phyloP scores from a whole-genome alignment of 2,113 vertebrate species.

The Fulmarus glacialis region DNA sequence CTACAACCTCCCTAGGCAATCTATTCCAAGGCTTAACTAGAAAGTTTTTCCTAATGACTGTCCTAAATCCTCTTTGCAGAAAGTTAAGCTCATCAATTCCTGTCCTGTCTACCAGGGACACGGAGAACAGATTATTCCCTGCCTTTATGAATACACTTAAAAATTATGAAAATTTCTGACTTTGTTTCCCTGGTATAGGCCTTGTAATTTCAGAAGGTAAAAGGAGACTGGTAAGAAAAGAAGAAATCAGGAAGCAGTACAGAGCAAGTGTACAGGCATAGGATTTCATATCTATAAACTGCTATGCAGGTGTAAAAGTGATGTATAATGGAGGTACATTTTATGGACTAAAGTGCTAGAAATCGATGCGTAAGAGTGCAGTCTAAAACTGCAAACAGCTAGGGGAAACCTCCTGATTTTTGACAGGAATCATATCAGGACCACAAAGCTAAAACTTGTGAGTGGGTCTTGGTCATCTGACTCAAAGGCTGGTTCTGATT shows the following conservation, averaged over 20 bases:
- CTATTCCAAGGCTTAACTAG: constrained; percentile 4
- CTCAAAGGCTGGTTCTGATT: not conserved
- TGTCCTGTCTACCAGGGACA: constrained; percentile 2
- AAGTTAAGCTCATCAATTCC: constrained; percentile 36
- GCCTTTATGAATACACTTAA: not conserved
- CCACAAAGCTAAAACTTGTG: not conserved
- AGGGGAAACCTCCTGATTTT: not conserved
- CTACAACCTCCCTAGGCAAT: not conserved
- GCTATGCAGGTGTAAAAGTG: not conserved
- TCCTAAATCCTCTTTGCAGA: constrained; percentile 32
- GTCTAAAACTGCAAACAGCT: not conserved
- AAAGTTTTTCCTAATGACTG: constrained; percentile 39
- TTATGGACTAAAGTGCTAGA: not conserved
- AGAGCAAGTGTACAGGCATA: not conserved
- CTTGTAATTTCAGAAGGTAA: constrained; percentile 15
- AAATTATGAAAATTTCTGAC: constrained; percentile 30
- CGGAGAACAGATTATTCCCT: not conserved
- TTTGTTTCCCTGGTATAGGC: not conserved
- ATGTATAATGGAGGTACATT: not conserved
- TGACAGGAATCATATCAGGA: not conserved
- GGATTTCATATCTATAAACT: not conserved
- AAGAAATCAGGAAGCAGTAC: not conserved
- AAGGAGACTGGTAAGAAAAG: not conserved
- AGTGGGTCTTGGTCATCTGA: not conserved
- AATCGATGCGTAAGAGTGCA: not conserved